A percentile compares a stretch with the other conserved stretches of the same genome.
Evolutionary conservation across 1,140 invertebrate species (phyloP).

Genomic region (Conus ventricosus): DNA sequence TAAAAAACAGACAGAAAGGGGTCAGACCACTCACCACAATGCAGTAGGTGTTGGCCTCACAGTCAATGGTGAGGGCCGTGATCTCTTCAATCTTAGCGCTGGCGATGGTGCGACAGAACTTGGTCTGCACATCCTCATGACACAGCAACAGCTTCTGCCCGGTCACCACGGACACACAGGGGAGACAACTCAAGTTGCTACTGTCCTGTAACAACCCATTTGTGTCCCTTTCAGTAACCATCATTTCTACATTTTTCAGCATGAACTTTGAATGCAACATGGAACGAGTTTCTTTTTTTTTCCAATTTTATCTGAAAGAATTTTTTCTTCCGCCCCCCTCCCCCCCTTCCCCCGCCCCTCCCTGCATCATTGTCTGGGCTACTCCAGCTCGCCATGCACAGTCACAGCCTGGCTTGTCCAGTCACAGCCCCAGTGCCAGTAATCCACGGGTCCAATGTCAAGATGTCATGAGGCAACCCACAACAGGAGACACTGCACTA

Average conservation of each 20-base stretch:
- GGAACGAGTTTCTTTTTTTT: neutral
- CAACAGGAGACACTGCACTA: too few relatives aligned
- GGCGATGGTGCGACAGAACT: constrained; percentile 70
- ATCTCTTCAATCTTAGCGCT: constrained; percentile 71
- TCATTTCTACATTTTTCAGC: neutral
- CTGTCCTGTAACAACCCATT: constrained; percentile 44
- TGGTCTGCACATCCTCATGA: constrained; percentile 78
- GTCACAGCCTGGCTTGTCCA: too few relatives aligned
- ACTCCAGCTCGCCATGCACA: too few relatives aligned
- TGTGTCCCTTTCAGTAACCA: neutral
- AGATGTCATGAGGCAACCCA: too few relatives aligned
- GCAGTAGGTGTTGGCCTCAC: constrained; percentile 74
- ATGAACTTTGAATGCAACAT: neutral
- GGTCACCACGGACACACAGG: constrained; percentile 83
- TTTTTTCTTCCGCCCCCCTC: too few relatives aligned
- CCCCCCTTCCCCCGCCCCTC: too few relatives aligned
- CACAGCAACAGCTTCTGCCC: constrained; percentile 82
- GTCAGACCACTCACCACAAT: constrained; percentile 78
- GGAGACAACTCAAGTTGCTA: constrained; percentile 66
- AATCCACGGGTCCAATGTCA: too few relatives aligned
- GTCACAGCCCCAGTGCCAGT: too few relatives aligned
- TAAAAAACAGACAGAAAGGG: too few relatives aligned
- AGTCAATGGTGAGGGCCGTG: constrained; percentile 63
- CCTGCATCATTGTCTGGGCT: too few relatives aligned
- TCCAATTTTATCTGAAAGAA: too few relatives aligned